phyloP scores from a whole-genome alignment of 2,888 invertebrate species.

The Asteroscopus sphinx region DNA sequence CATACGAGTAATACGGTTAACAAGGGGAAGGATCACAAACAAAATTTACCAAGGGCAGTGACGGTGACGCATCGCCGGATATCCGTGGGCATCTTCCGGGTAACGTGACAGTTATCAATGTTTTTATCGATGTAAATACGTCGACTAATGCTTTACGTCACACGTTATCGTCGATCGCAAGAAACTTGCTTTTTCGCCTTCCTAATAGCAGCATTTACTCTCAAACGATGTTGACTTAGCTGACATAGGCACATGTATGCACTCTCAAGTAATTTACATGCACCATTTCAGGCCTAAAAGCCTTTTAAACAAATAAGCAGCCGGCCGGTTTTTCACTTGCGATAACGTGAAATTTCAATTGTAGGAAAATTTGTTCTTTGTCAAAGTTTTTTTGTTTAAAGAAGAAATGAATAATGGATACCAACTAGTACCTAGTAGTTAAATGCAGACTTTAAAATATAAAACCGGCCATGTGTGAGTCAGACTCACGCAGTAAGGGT shows the following conservation, averaged over 20 bases:
- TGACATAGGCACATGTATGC: slow-evolving; percentile 38
- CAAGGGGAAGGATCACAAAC: slow-evolving; percentile 68
- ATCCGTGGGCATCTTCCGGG: slow-evolving; percentile 67
- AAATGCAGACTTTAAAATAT: too few species aligned
- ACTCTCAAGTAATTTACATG: slow-evolving; percentile 48
- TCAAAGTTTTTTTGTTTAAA: too few species aligned
- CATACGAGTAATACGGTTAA: slow-evolving; percentile 77
- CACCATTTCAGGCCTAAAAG: slow-evolving; percentile 48
- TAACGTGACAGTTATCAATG: slow-evolving; percentile 82
- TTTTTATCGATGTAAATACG: slow-evolving; percentile 71
- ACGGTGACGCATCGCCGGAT: slow-evolving; percentile 83
- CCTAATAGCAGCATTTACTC: slow-evolving; percentile 26
- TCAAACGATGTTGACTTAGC: slow-evolving; percentile 34
- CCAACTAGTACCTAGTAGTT: too few species aligned
- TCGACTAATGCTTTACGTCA: slow-evolving; percentile 46
- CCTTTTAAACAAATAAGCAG: slow-evolving; percentile 51
- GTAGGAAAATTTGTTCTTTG: too few species aligned
- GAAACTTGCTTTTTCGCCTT: slow-evolving; percentile 22
- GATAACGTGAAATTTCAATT: slow-evolving; percentile 35
- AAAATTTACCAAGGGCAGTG: slow-evolving; percentile 59
- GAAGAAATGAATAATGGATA: too few species aligned
- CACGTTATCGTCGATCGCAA: slow-evolving; percentile 22
- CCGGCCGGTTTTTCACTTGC: slow-evolving; percentile 28
- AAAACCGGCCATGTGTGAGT: too few species aligned
- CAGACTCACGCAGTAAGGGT: too few species aligned